Conservation (phyloP, 1,140 invertebrate species). For the Drosophila repleta region DNA sequence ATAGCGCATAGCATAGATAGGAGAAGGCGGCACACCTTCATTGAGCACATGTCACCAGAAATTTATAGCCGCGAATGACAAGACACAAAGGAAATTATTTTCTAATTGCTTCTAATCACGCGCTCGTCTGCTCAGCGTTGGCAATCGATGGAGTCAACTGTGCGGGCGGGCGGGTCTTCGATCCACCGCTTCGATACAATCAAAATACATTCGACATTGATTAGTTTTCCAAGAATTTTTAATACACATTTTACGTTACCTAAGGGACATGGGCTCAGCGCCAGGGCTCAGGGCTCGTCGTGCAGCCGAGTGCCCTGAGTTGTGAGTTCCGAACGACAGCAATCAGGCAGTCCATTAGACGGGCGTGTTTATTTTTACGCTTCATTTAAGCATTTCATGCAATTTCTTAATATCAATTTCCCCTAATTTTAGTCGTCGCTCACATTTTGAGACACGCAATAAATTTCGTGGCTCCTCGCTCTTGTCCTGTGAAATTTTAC, state of each 20-base stretch:
- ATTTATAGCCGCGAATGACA: conserved; percentile 72
- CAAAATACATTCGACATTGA: conserved; percentile 76
- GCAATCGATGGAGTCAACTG: conserved; percentile 35
- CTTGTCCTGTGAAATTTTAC: conserved; percentile 55
- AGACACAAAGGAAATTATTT: conserved; percentile 66
- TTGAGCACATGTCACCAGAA: conserved; percentile 29
- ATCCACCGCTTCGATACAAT: conserved; percentile 59
- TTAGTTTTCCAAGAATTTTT: conserved; percentile 81
- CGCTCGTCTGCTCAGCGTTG: conserved; percentile 28
- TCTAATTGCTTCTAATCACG: conserved; percentile 75
- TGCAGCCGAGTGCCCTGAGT: not conserved
- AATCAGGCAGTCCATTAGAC: conserved; percentile 73
- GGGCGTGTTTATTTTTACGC: conserved; percentile 65
- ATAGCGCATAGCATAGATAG: conserved; percentile 2
- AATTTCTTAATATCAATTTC: conserved; percentile 81
- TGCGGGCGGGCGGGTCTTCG: conserved; percentile 17
- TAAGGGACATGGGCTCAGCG: conserved; percentile 3
- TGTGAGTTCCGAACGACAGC: conserved; percentile 15
- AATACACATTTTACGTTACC: conserved; percentile 56
- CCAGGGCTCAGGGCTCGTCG: not conserved
- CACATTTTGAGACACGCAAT: conserved; percentile 43
- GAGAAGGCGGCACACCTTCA: not conserved
- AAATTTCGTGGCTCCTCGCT: conserved; percentile 35
- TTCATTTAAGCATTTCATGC: conserved; percentile 81
- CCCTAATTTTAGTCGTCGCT: conserved; percentile 43